Conservation (phyloP, 2,113 vertebrate genomes). For the Sylvietta virens region DNA sequence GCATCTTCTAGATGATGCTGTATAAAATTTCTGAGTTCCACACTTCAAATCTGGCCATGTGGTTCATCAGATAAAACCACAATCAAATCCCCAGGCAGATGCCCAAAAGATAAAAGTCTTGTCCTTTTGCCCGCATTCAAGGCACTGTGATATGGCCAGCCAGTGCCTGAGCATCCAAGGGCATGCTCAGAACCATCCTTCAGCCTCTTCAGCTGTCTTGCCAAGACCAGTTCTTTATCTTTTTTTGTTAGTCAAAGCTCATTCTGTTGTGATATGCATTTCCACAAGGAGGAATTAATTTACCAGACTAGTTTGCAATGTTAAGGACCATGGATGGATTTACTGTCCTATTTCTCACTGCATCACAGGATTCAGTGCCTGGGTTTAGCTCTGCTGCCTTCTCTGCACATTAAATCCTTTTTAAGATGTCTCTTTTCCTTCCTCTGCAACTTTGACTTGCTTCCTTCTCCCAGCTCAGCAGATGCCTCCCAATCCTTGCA, state of each 20-base stretch:
- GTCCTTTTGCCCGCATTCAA: neutral
- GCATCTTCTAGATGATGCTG: neutral
- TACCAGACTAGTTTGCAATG: neutral
- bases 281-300: neutral
- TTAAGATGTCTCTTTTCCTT: neutral
- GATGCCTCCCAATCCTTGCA: neutral
- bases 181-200: neutral
- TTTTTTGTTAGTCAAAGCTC: neutral
- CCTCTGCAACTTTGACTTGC: neutral
- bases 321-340: neutral
- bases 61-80: neutral
- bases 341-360: neutral
- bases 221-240: neutral
- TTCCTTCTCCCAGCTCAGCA: neutral
- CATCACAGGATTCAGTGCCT: neutral
- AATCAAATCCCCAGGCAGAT: neutral
- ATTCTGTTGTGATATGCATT: neutral
- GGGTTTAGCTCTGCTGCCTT: neutral
- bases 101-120: neutral
- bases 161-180: neutral
- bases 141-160: rapidly evolving
- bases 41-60: neutral
- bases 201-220: neutral
- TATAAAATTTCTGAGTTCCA: neutral
- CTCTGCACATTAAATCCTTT: neutral